phyloP scores from a whole-genome alignment of 2,888 invertebrate genomes.

The Megaustenia siamemsis region DNA sequence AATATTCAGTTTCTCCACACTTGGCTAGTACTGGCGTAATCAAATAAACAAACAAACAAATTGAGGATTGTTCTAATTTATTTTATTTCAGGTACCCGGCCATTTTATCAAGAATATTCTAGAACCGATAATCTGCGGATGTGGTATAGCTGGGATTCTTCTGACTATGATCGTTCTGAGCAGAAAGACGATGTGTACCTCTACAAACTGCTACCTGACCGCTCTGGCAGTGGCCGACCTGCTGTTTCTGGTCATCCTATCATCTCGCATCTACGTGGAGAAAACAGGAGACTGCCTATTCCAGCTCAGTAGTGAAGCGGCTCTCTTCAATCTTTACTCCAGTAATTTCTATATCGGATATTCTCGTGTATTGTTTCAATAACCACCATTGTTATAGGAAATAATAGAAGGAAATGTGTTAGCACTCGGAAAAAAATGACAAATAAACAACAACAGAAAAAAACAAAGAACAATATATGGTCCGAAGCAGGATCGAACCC shows the following conservation, averaged over 20 bases:
- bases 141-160: conserved; percentile 76
- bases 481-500: too few species aligned
- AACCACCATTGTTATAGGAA: too few species aligned
- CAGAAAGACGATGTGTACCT: conserved; percentile 77
- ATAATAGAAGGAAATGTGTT: too few species aligned
- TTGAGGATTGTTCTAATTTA: too few species aligned
- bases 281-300: conserved; percentile 49
- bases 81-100: conserved; percentile 2
- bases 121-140: conserved; percentile 70
- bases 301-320: conserved; percentile 25
- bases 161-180: conserved; percentile 77
- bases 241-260: conserved; percentile 71
- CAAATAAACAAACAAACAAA: too few species aligned
- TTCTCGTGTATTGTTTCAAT: too few species aligned
- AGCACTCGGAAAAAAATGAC: too few species aligned
- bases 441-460: too few species aligned
- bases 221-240: conserved; percentile 77
- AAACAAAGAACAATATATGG: too few species aligned
- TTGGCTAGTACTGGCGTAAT: too few species aligned
- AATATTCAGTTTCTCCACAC: too few species aligned
- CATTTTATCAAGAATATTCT: conserved; percentile 54
- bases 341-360: conserved; percentile 30
- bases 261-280: conserved; percentile 58
- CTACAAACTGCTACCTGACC: conserved; percentile 78
- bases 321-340: conserved; percentile 42